phyloP scores from a whole-genome alignment of 2,888 invertebrate species.

The Leptodirus hochenwartii region DNA sequence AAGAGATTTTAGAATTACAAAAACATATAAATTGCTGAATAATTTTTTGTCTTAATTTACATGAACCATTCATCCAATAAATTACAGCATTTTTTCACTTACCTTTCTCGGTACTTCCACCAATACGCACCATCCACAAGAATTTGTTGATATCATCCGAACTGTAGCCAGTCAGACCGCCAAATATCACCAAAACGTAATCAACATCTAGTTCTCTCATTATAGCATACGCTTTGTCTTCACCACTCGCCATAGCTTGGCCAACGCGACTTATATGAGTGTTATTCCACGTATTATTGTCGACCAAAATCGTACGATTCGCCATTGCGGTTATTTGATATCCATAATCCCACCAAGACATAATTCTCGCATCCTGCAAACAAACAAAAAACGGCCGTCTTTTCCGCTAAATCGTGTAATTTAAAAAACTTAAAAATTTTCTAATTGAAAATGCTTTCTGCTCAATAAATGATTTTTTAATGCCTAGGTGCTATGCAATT shows the following conservation, averaged over 20 bases:
- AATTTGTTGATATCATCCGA: slow-evolving; percentile 99
- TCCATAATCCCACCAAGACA: slow-evolving; percentile 99
- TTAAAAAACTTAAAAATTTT: too few species aligned
- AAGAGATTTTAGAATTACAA: too few species aligned
- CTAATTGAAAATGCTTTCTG: too few species aligned
- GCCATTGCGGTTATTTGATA: slow-evolving; percentile 99
- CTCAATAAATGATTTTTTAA: too few species aligned
- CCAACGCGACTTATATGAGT: slow-evolving; percentile 94
- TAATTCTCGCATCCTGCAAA: slow-evolving; percentile 89
- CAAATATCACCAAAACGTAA: slow-evolving; percentile 95
- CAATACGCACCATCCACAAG: slow-evolving; percentile 93
- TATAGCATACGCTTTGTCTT: slow-evolving; percentile 94
- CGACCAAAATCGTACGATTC: slow-evolving; percentile 86
- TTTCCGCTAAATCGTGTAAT: too few species aligned
- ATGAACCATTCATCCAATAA: too few species aligned
- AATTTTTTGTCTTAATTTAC: too few species aligned
- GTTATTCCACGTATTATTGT: slow-evolving; percentile 99
- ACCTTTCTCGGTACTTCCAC: slow-evolving; percentile 87
- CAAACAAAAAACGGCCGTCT: too few species aligned
- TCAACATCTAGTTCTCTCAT: slow-evolving; percentile 95
- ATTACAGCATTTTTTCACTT: too few species aligned
- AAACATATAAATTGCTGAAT: too few species aligned
- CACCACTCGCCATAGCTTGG: slow-evolving; percentile 95
- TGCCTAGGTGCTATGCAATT: too few species aligned
- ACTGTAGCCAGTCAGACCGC: slow-evolving; percentile 95